These are phyloP conservation scores for Erethizon dorsatum DNA, from an alignment of 2,797 vertebrate species.

Conservation along the genomic window DNA sequence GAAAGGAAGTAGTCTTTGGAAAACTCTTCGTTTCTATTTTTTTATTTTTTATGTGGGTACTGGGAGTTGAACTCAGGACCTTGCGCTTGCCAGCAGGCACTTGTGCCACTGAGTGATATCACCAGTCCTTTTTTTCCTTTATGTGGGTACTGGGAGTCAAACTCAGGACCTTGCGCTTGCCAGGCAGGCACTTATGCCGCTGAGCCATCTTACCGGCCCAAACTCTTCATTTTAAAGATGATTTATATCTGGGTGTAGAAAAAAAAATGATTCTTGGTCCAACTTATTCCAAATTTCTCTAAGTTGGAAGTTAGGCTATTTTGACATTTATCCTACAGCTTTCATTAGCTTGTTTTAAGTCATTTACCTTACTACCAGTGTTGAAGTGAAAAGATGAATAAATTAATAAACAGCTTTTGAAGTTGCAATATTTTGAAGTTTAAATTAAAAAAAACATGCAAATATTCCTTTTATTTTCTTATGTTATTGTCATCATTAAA, in stretches of 20 bases:
- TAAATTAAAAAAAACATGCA: background rate
- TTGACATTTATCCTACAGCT: background rate
- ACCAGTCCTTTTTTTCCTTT: too few species aligned
- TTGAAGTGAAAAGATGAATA: slow-evolving; percentile 15
- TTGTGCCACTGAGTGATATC: too few species aligned
- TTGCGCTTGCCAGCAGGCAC: too few species aligned
- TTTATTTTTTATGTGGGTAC: too few species aligned
- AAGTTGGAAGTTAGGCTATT: slow-evolving; percentile 10
- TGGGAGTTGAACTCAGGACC: too few species aligned
- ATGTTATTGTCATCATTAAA: slow-evolving; percentile 18
- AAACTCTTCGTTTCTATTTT: background rate
- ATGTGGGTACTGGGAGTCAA: too few species aligned
- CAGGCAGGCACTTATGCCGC: too few species aligned
- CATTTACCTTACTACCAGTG: background rate
- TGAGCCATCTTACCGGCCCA: too few species aligned
- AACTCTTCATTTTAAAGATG: background rate
- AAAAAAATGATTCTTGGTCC: background rate
- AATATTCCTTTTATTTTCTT: slow-evolving; percentile 9
- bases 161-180: too few species aligned
- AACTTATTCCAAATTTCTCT: slow-evolving; percentile 39
- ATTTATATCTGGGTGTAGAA: background rate
- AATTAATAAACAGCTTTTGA: slow-evolving; percentile 46
- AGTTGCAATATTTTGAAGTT: slow-evolving; percentile 29
- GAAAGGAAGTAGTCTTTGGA: slow-evolving; percentile 35
- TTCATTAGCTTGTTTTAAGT: slow-evolving; percentile 15